Evolutionary conservation across 2,797 vertebrate species (phyloP).

Genomic region (Alauda arvensis): DNA sequence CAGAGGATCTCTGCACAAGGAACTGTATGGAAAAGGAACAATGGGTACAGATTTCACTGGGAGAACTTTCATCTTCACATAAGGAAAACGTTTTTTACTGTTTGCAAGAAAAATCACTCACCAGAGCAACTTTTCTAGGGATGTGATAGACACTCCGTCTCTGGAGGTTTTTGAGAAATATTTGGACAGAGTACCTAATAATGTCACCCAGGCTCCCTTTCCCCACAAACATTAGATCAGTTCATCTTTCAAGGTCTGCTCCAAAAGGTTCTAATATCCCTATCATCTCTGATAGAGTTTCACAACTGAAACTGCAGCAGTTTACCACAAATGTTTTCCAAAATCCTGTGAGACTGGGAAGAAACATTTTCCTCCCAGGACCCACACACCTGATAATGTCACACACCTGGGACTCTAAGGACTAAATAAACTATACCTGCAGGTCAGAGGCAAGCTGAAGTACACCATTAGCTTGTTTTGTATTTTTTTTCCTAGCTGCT

Average conservation of each 20-base stretch:
- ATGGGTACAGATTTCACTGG: background rate
- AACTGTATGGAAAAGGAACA: background rate
- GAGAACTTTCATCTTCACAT: background rate
- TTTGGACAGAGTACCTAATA: background rate
- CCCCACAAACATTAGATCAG: fast-evolving
- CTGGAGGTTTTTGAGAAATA: background rate
- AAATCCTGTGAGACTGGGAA: background rate
- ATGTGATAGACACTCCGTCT: background rate
- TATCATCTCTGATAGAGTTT: background rate
- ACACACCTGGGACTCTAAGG: background rate
- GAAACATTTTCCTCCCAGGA: background rate
- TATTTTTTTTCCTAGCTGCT: background rate
- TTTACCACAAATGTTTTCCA: background rate
- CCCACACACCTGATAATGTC: background rate
- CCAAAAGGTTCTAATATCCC: background rate
- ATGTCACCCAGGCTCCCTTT: background rate
- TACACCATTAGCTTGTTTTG: background rate
- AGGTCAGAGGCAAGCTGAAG: background rate
- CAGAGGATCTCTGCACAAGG: background rate
- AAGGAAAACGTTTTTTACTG: background rate
- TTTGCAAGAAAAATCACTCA: background rate
- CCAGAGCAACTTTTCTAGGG: background rate
- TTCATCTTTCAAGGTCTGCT: background rate
- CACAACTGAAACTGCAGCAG: background rate
- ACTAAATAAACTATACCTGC: background rate